These are phyloP conservation scores for Melanargia galathea DNA, from an alignment of 2,888 invertebrate genomes.

Conservation along the genomic window DNA sequence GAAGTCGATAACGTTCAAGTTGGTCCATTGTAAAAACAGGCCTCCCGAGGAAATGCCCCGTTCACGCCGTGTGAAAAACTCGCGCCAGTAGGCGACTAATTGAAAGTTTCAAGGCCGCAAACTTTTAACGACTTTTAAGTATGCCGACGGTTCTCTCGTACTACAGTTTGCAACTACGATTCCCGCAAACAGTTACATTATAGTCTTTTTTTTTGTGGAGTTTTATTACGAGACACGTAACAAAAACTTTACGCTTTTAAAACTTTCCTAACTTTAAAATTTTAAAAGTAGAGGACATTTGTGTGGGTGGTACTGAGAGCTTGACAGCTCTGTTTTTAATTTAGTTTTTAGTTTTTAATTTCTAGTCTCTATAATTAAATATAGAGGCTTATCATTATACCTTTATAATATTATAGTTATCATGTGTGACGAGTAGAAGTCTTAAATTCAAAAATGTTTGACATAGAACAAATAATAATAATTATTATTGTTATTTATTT, in stretches of 20 bases:
- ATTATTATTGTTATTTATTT: too few relatives aligned
- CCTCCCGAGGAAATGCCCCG: constrained; percentile 55
- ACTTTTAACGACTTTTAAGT: constrained; percentile 29
- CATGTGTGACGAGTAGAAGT: too few relatives aligned
- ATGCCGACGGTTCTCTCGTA: constrained; percentile 10
- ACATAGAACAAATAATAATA: too few relatives aligned
- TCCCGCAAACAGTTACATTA: constrained; percentile 6
- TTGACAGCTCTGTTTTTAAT: too few relatives aligned
- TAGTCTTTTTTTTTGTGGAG: neutral
- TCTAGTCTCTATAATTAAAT: too few relatives aligned
- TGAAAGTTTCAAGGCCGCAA: constrained; percentile 29
- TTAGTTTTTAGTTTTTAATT: too few relatives aligned
- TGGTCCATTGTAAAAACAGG: constrained; percentile 67
- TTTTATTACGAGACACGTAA: constrained; percentile 4
- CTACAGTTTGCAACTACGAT: constrained; percentile 14
- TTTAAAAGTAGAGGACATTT: neutral
- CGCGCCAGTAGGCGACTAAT: constrained; percentile 29
- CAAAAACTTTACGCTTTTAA: constrained; percentile 5
- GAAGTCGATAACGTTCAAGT: constrained; percentile 72
- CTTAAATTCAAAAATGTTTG: too few relatives aligned
- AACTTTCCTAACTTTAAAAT: neutral
- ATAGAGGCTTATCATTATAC: too few relatives aligned
- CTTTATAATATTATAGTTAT: too few relatives aligned
- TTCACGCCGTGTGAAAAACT: constrained; percentile 40
- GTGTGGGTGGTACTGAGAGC: neutral